A percentile compares a stretch with the other conserved stretches of the same genome.
Evolutionary conservation across 2,888 invertebrate species (phyloP).

Genomic region (Nymphalis urticae): DNA sequence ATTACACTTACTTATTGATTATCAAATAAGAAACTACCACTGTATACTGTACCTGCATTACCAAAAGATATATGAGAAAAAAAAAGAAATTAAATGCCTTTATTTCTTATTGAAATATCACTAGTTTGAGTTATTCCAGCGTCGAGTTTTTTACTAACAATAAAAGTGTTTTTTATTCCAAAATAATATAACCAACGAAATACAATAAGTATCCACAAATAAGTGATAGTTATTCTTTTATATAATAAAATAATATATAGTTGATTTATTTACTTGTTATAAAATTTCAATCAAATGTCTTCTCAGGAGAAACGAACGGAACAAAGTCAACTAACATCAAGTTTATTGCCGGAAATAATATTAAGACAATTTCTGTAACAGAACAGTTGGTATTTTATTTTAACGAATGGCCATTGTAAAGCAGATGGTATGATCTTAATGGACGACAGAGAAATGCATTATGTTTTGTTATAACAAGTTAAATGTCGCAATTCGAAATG

Average conservation of each 20-base stretch:
- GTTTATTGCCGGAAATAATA: constrained; percentile 25
- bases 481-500: too few relatives aligned
- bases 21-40: too few relatives aligned
- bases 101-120: too few relatives aligned
- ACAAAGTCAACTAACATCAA: constrained; percentile 5
- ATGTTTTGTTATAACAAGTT: neutral
- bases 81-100: too few relatives aligned
- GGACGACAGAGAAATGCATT: neutral
- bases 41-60: too few relatives aligned
- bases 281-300: constrained; percentile 19
- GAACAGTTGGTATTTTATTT: constrained; percentile 14
- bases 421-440: constrained; percentile 10
- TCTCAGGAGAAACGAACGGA: constrained; percentile 7
- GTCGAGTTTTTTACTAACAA: too few relatives aligned
- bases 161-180: too few relatives aligned
- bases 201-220: too few relatives aligned
- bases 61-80: too few relatives aligned
- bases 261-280: constrained; percentile 14
- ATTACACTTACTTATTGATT: too few relatives aligned
- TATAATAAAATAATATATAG: constrained; percentile 10
- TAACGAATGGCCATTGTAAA: constrained; percentile 15
- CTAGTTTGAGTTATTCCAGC: too few relatives aligned
- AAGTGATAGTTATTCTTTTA: neutral
- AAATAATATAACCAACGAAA: too few relatives aligned
- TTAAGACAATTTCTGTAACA: constrained; percentile 14